These are phyloP conservation scores for Gobiocypris rarus DNA, from an alignment of 2,113 vertebrate species.

Conservation along the genomic window DNA sequence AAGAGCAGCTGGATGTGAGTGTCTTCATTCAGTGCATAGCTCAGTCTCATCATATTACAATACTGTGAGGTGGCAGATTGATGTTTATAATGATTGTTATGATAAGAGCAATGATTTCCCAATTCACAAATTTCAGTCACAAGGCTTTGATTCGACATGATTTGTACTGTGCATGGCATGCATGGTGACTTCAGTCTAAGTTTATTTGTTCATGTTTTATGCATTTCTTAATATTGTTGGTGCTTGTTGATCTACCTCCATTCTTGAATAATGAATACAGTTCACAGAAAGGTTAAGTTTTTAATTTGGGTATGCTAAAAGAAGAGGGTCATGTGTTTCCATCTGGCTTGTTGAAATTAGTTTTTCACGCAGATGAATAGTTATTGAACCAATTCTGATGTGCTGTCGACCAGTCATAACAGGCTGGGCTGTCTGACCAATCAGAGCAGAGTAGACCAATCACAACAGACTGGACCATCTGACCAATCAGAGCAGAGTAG, in stretches of 20 bases:
- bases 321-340: not conserved
- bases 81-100: not conserved
- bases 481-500: no score
- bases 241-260: not conserved
- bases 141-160: not conserved
- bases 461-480: no score
- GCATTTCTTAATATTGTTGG: not conserved
- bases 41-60: not conserved
- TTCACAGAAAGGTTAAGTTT: not conserved
- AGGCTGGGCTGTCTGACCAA: no score
- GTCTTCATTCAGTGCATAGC: not conserved
- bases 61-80: not conserved
- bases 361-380: no score
- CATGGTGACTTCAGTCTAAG: not conserved
- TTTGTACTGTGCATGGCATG: not conserved
- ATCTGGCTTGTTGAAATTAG: no score
- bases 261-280: not conserved
- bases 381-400: no score
- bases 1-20: conserved; percentile 93
- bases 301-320: not conserved
- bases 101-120: no score
- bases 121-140: not conserved
- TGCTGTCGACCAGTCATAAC: no score
- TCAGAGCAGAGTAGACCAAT: no score
- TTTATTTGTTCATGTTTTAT: not conserved